These are phyloP conservation scores for Amphimedon queenslandica DNA, from an alignment of 37 sponge, comb jelly and placozoan genomes.

Conservation along the genomic window DNA sequence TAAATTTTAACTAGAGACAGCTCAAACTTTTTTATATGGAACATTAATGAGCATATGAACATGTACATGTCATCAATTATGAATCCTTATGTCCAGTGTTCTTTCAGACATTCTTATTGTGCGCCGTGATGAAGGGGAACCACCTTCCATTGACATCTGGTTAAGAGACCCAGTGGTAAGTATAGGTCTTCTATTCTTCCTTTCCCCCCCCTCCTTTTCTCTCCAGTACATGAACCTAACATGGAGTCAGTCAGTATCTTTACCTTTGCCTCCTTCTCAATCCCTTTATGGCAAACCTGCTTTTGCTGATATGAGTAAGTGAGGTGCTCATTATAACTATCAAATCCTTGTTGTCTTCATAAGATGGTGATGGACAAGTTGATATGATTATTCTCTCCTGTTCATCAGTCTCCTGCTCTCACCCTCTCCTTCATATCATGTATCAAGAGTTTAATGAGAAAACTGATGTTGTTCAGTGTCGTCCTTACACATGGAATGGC, in stretches of 20 bases:
- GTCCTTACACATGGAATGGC: background rate
- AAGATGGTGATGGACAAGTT: constrained; percentile 16
- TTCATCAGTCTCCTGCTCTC: background rate
- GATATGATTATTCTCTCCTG: constrained; percentile 12
- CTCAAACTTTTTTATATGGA: too few relatives aligned
- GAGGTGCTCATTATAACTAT: background rate
- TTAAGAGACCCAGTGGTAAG: background rate
- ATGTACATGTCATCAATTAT: background rate
- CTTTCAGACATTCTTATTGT: background rate
- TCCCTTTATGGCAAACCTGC: background rate
- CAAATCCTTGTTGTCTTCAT: background rate
- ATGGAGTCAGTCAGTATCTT: background rate
- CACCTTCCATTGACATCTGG: background rate
- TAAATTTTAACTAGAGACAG: too few relatives aligned
- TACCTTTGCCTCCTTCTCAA: background rate
- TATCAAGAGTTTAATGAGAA: background rate
- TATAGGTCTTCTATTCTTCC: background rate
- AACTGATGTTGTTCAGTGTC: background rate
- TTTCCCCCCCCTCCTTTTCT: background rate
- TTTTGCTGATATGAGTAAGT: constrained; percentile 7
- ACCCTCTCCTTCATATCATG: background rate
- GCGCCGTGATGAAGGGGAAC: background rate
- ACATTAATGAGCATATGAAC: too few relatives aligned
- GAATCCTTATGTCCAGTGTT: too few relatives aligned
- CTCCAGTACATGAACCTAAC: background rate